These are phyloP conservation scores for Mesembrinibis cayennensis DNA, from an alignment of 2,113 vertebrate species.

Conservation along the genomic window DNA sequence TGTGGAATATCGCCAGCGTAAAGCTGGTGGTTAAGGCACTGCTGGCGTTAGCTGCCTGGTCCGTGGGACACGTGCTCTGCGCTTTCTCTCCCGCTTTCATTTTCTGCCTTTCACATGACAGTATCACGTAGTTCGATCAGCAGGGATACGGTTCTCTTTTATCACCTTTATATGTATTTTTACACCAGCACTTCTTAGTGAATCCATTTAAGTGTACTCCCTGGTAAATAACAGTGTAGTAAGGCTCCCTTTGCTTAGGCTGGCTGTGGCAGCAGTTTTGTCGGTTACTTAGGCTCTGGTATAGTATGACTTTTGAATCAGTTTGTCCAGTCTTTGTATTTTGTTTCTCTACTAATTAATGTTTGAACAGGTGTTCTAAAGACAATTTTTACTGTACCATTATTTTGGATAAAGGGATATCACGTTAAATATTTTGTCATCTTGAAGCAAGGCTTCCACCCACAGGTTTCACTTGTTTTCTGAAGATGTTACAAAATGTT, in stretches of 20 bases:
- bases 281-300: neutral
- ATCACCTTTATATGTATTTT: neutral
- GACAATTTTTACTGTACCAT: neutral
- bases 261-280: neutral
- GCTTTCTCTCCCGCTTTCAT: neutral
- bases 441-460: neutral
- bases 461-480: neutral
- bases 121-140: neutral
- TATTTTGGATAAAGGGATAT: neutral
- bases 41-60: neutral
- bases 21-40: neutral
- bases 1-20: neutral
- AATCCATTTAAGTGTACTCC: fast-evolving
- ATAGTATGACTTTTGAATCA: neutral
- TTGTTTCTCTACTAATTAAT: neutral
- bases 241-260: neutral
- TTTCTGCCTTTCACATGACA: neutral
- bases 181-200: neutral
- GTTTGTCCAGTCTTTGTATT: neutral
- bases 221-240: neutral
- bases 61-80: neutral
- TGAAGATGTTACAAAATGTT: neutral
- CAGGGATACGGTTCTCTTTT: neutral
- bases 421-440: neutral
- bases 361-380: neutral